Conservation (phyloP, 2,113 vertebrate species). For the Catharus minimus region DNA sequence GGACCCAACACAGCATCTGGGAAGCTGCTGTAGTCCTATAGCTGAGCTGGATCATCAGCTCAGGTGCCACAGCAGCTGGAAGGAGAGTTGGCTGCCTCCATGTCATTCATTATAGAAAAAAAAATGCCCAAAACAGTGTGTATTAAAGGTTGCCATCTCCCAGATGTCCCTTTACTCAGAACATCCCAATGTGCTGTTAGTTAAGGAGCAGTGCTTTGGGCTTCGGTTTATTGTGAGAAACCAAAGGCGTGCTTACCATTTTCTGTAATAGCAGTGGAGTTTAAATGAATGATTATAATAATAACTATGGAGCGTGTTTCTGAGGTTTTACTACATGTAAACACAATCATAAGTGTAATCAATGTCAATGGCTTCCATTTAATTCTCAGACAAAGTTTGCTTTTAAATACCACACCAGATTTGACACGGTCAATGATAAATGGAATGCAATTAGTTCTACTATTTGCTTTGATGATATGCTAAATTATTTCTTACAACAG, state of each 20-base stretch:
- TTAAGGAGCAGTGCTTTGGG: not conserved
- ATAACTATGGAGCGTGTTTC: not conserved
- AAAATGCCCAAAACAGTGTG: not conserved
- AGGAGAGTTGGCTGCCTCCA: not conserved
- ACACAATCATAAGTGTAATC: not conserved
- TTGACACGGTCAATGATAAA: constrained; percentile 41
- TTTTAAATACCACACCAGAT: constrained; percentile 44
- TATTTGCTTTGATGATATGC: constrained; percentile 60
- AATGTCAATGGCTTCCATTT: constrained; percentile 37
- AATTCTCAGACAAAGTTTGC: constrained; percentile 36
- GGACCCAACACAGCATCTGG: not conserved
- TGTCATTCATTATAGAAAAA: accelerated
- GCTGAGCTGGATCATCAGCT: not conserved
- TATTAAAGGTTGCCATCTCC: not conserved
- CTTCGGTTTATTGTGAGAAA: not conserved
- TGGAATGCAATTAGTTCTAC: constrained; percentile 59
- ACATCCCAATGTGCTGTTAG: not conserved
- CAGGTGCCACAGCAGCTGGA: not conserved
- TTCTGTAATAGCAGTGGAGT: not conserved
- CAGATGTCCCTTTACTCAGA: not conserved
- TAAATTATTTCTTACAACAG: constrained; percentile 65
- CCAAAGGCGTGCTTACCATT: not conserved
- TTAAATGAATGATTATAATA: not conserved
- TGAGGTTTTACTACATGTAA: not conserved
- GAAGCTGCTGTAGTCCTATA: not conserved